Evolutionary conservation across 2,888 invertebrate species (phyloP).

Genomic region (Heliconius cydno): DNA sequence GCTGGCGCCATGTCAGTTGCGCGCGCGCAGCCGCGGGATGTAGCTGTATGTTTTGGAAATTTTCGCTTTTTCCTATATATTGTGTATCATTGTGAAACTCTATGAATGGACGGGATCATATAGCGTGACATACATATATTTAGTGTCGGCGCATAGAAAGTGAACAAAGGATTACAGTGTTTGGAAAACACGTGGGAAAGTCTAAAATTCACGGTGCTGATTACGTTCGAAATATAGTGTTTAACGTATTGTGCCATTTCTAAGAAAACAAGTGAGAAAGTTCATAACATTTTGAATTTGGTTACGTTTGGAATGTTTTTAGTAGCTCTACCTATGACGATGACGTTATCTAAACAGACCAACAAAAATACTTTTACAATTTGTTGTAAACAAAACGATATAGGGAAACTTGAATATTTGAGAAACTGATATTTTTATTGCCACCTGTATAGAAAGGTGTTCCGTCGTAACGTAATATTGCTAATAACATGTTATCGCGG

Average conservation of each 20-base stretch:
- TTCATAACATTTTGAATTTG: neutral
- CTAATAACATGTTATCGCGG: constrained; percentile 39
- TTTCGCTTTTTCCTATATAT: constrained; percentile 49
- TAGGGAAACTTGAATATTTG: constrained; percentile 11
- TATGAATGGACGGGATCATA: constrained; percentile 36
- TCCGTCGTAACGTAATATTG: constrained; percentile 28
- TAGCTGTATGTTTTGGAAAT: constrained; percentile 62
- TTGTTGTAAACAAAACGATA: neutral
- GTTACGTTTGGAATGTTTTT: constrained; percentile 37
- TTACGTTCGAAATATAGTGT: constrained; percentile 20
- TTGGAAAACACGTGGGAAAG: constrained; percentile 52
- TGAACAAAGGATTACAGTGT: constrained; percentile 55
- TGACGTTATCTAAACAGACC: neutral
- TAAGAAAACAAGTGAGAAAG: constrained; percentile 18
- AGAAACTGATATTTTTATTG: constrained; percentile 24
- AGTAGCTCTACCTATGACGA: neutral
- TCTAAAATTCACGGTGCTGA: constrained; percentile 41
- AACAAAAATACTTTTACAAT: neutral
- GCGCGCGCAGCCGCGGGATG: constrained; percentile 69
- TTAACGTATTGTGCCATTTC: constrained; percentile 23
- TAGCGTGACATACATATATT: constrained; percentile 42
- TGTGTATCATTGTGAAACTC: constrained; percentile 42
- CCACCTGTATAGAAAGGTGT: constrained; percentile 39
- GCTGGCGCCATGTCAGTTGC: constrained; percentile 71
- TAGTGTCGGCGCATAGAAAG: constrained; percentile 52